Evolutionary conservation across 2,888 invertebrate species (phyloP), one percentile per base, ranked within the genome.

Genomic region (Oxycera nigricornis): DNA sequence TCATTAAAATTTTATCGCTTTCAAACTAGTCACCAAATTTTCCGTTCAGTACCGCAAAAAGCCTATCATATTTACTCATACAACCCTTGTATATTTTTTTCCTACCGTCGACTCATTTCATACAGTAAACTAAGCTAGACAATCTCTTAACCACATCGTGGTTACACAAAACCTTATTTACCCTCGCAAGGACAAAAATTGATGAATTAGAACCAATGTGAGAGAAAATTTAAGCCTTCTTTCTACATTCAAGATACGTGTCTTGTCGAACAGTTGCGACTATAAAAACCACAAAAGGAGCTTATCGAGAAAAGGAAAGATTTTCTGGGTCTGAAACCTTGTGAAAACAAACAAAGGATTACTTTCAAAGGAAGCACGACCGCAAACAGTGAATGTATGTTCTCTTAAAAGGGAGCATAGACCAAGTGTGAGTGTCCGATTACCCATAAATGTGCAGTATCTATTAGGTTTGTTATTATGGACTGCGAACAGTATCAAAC

Each of bases 231-330:
- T 46, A 46, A 46, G 46, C 46, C 14, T 7, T 46, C 46, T 17
- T 46, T 46, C 3, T n/a, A 46, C 6, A 46, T 46, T 46, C 46
- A 46, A 17, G 46, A 46, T n/a, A 46, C 17, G 46, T 46, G n/a
- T 46, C 46, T 46, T 46, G 3, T n/a, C 46, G 46, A 46, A 46
- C 46, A 3, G 17, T 65, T 65, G 9, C 65, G 24, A 65, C 22
- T 65, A 20, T 17, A 35, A 52, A 52, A 70, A 70, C 55, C 70
- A 65, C 65, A 70, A 70, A 68, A 68, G 46, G 22, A 70, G 70
- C 70, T 70, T 70, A 70, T 52, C 52, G 24, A 22, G 11, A 52
- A 31, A 31, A 70, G 70, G 55, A 17, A 46, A 67, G 26, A 50
- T 68, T 68, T 68, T 28, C 46, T n/a, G 70, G 55, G 14, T 70